A percentile compares a stretch with the other conserved stretches of the same genome.
Evolutionary conservation across 2,797 vertebrate genomes (phyloP).

Genomic region (Gallinago nigripennis): DNA sequence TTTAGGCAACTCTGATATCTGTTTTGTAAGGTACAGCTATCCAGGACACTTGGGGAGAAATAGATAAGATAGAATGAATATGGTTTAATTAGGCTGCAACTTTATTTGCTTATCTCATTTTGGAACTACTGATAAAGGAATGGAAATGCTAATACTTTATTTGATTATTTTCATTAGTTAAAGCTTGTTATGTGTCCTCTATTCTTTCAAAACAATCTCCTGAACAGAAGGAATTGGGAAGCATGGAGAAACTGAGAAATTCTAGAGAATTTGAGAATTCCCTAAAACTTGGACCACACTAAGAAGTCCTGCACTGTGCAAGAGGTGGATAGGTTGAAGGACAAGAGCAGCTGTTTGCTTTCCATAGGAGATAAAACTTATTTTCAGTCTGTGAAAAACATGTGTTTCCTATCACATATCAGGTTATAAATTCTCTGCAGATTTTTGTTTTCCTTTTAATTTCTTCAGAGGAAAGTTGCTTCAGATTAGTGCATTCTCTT

Average conservation of each 20-base stretch:
- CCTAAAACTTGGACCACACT: not conserved
- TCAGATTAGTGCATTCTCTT: not conserved
- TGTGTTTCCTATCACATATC: not conserved
- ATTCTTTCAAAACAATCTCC: not conserved
- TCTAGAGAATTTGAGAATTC: not conserved
- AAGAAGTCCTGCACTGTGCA: not conserved
- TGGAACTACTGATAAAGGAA: constrained; percentile 5
- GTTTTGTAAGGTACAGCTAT: not conserved
- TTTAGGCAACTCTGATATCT: not conserved
- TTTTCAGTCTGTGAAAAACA: not conserved
- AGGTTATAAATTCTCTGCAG: not conserved
- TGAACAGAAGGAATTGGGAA: not conserved
- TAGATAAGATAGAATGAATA: not conserved
- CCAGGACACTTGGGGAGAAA: not conserved
- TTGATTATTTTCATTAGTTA: constrained; percentile 7
- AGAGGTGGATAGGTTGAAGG: not conserved
- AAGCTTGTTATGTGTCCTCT: not conserved
- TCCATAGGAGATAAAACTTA: not conserved
- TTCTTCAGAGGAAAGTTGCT: not conserved
- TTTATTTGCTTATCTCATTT: constrained; percentile 24
- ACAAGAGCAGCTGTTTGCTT: not conserved
- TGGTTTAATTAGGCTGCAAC: constrained; percentile 26
- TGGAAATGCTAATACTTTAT: constrained; percentile 1
- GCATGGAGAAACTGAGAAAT: not conserved
- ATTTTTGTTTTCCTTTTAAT: not conserved